phyloP scores from a whole-genome alignment of 2,888 invertebrate genomes.

The Epiblema foenella region DNA sequence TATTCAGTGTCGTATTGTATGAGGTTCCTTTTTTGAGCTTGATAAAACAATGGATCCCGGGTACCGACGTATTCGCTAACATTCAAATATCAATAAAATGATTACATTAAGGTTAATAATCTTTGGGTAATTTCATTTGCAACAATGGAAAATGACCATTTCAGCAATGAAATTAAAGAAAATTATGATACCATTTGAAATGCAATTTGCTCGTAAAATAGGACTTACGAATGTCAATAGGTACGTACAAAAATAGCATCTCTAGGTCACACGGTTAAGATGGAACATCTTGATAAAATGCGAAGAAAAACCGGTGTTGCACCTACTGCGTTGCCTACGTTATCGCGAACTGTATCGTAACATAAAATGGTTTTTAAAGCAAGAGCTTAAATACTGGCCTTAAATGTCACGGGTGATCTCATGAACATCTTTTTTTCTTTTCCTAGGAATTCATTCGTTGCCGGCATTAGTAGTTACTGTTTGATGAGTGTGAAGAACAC shows the following conservation, averaged over 20 bases:
- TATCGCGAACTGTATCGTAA: constrained; percentile 35
- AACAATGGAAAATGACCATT: too few species aligned
- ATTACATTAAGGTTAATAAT: too few species aligned
- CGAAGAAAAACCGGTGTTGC: constrained; percentile 33
- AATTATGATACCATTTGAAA: too few species aligned
- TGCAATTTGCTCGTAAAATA: too few species aligned
- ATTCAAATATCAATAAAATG: too few species aligned
- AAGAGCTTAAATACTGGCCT: not conserved
- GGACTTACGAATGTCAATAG: constrained; percentile 39
- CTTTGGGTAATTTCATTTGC: too few species aligned
- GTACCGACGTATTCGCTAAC: too few species aligned
- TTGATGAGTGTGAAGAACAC: not conserved
- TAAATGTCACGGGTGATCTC: constrained; percentile 5
- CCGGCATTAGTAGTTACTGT: not conserved
- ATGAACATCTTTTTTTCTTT: not conserved
- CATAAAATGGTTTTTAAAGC: constrained; percentile 12
- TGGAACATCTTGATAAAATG: constrained; percentile 27
- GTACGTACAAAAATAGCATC: constrained; percentile 45
- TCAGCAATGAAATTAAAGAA: too few species aligned
- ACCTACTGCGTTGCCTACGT: constrained; percentile 12
- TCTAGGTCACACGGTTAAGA: constrained; percentile 26
- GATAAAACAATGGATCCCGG: too few species aligned
- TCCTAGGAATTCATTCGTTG: not conserved
- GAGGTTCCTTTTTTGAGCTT: too few species aligned
- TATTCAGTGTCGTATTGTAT: too few species aligned